Conservation (phyloP, 2,888 invertebrate species). For the Mesodorylaimus sp. region DNA sequence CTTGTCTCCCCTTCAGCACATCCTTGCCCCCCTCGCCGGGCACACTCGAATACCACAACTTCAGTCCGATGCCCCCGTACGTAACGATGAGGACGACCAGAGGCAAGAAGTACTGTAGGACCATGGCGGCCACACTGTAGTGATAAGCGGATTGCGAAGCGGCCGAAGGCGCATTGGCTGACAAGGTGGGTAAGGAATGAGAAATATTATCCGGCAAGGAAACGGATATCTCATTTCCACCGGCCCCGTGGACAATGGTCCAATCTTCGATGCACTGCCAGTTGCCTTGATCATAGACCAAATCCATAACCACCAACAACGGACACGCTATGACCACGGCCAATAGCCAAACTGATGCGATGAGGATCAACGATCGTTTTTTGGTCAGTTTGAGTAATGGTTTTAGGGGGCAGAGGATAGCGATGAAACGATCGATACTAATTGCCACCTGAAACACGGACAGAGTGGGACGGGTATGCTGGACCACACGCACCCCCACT, state of each 20-base stretch:
- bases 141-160: constrained; percentile 14
- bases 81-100: constrained; percentile 25
- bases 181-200: too few species aligned
- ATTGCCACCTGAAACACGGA: too few species aligned
- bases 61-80: constrained; percentile 25
- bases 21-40: constrained; percentile 9
- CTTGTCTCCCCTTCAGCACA: background rate
- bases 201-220: too few species aligned
- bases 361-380: background rate
- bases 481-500: constrained; percentile 27
- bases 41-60: constrained; percentile 25
- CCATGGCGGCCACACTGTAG: constrained; percentile 21
- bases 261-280: background rate
- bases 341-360: constrained; percentile 18
- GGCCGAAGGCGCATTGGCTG: too few species aligned
- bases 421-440: constrained; percentile 26
- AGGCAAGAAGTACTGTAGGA: constrained; percentile 26
- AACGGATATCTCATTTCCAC: too few species aligned
- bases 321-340: constrained; percentile 24
- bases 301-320: constrained; percentile 17
- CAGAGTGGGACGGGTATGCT: too few species aligned
- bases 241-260: too few species aligned
- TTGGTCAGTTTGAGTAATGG: constrained; percentile 12
- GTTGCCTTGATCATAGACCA: background rate
- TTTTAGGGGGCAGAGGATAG: constrained; percentile 25